These are phyloP conservation scores for Zygothrica quintamaculata DNA, from an alignment of 2,888 invertebrate species.

Conservation along the genomic window DNA sequence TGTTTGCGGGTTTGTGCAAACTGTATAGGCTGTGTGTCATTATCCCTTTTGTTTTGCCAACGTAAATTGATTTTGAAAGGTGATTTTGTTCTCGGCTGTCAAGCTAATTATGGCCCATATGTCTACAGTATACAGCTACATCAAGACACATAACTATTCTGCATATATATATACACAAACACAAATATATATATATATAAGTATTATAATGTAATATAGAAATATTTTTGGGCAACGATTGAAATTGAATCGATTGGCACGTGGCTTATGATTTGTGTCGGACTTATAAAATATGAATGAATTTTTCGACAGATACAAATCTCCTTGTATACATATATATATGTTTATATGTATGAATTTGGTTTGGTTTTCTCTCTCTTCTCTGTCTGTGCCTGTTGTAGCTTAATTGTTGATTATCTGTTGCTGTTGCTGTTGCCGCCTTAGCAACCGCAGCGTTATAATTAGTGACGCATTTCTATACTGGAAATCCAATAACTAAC, in stretches of 20 bases:
- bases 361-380: too few species aligned
- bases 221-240: conserved; percentile 24
- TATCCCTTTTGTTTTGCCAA: conserved; percentile 58
- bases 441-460: conserved; percentile 18
- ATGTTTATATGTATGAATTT: too few species aligned
- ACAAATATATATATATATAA: too few species aligned
- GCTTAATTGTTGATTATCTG: conserved; percentile 36
- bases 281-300: conserved; percentile 46
- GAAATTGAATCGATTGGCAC: conserved; percentile 30
- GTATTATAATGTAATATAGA: not conserved
- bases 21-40: conserved; percentile 46
- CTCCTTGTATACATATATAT: too few species aligned
- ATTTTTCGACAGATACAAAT: not conserved
- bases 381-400: not conserved
- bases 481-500: conserved; percentile 15
- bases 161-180: not conserved
- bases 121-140: not conserved
- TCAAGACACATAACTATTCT: not conserved
- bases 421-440: conserved; percentile 25
- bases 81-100: conserved; percentile 41
- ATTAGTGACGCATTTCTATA: conserved; percentile 59
- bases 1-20: conserved; percentile 13
- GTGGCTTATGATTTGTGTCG: conserved; percentile 28
- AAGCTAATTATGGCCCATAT: conserved; percentile 34
- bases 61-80: conserved; percentile 64